A percentile compares a stretch with the other conserved stretches of the same genome.
phyloP scores from a whole-genome alignment of 2,888 invertebrate genomes.

The Leucozona laternaria region DNA sequence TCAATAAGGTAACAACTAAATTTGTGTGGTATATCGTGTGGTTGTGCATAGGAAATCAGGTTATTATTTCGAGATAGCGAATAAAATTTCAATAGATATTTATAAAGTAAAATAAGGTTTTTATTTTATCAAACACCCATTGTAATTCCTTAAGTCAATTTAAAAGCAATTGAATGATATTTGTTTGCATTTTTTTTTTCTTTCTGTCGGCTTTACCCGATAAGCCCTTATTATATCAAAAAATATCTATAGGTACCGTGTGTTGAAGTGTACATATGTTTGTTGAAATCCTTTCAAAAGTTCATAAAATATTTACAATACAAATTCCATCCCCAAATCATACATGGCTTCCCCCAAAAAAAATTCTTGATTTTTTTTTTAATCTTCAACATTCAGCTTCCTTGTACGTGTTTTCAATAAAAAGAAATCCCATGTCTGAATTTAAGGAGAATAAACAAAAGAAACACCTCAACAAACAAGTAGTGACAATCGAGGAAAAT shows the following conservation, averaged over 20 bases:
- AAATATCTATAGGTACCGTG: neutral
- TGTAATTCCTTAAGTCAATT: neutral
- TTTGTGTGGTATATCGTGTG: too few species aligned
- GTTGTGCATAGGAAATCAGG: too few species aligned
- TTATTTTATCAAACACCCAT: too few species aligned
- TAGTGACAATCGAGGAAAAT: constrained; percentile 24
- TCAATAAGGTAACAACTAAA: too few species aligned
- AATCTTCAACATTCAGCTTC: constrained; percentile 8
- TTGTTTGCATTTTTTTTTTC: neutral
- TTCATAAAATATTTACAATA: constrained; percentile 2
- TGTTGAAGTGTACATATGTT: neutral
- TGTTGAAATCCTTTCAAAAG: constrained; percentile 7
- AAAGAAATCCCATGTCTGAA: neutral
- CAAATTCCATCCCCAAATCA: neutral
- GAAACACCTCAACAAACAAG: constrained; percentile 22
- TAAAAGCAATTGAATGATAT: neutral
- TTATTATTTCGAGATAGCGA: too few species aligned
- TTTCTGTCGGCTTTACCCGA: neutral
- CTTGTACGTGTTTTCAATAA: constrained; percentile 14
- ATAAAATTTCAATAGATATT: too few species aligned
- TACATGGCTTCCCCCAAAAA: neutral
- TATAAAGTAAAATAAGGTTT: too few species aligned
- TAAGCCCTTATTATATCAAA: neutral
- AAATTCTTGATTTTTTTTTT: constrained; percentile 11
- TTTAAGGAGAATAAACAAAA: neutral